A percentile compares a stretch with the other conserved stretches of the same genome.
These are phyloP conservation scores for Pangasianodon gigas DNA, from an alignment of 2,113 vertebrate genomes.

Conservation along the genomic window DNA sequence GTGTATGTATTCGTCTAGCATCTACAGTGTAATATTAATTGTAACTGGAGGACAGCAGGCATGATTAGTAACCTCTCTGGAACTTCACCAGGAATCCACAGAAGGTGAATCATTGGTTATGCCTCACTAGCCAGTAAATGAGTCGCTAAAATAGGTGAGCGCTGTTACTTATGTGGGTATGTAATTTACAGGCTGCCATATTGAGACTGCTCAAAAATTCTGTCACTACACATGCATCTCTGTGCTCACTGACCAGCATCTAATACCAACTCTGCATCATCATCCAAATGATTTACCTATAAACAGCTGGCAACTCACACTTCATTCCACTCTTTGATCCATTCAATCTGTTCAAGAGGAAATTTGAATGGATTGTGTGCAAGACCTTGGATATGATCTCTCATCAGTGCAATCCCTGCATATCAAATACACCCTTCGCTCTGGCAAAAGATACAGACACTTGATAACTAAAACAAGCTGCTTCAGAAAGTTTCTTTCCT, in stretches of 20 bases:
- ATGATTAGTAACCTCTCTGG: constrained; percentile 21
- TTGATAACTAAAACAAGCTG: neutral
- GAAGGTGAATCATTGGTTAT: constrained; percentile 36
- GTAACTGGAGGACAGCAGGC: constrained; percentile 32
- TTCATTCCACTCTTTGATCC: neutral
- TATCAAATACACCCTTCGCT: neutral
- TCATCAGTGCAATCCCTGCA: neutral
- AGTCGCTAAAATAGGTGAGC: constrained; percentile 41
- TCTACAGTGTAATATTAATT: neutral
- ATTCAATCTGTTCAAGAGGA: neutral
- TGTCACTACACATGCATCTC: constrained; percentile 12
- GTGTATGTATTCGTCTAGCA: neutral
- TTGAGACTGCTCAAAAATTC: constrained; percentile 20
- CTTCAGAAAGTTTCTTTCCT: neutral
- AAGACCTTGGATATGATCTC: neutral
- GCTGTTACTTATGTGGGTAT: constrained; percentile 24
- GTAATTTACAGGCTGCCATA: constrained; percentile 7
- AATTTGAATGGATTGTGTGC: neutral
- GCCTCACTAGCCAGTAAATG: constrained; percentile 52
- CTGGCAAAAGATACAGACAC: neutral
- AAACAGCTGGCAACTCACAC: constrained; percentile 21
- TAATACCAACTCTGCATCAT: constrained; percentile 25
- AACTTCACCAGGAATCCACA: constrained; percentile 36
- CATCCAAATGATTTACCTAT: constrained; percentile 20
- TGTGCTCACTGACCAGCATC: constrained; percentile 19